Conservation (phyloP, 2,888 invertebrate species). For the Lithophane semibrunnea region DNA sequence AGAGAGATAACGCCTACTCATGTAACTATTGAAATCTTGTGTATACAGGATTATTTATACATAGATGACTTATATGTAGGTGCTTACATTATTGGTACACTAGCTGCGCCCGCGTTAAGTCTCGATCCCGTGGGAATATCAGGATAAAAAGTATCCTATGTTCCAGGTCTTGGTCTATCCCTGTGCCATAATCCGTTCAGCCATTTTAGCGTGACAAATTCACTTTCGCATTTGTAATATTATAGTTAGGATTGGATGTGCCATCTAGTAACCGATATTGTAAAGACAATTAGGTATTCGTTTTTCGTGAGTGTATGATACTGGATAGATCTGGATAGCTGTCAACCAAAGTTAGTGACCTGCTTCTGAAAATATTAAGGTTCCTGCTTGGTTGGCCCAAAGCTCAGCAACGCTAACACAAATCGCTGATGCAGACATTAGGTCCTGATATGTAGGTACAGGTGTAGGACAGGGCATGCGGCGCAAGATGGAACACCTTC, state of each 20-base stretch:
- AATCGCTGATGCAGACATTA: neutral
- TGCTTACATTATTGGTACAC: neutral
- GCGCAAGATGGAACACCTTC: neutral
- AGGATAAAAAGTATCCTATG: no score
- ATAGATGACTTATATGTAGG: neutral
- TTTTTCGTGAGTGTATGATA: neutral
- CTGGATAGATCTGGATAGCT: neutral
- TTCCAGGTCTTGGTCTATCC: no score
- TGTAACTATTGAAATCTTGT: slow-evolving; percentile 46
- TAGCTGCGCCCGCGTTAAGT: no score
- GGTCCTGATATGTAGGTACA: neutral
- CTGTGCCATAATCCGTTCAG: no score
- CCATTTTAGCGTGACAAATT: no score
- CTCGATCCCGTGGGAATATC: no score
- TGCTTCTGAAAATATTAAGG: neutral
- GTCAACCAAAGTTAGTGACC: neutral
- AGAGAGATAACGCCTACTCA: slow-evolving; percentile 70
- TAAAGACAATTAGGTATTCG: neutral
- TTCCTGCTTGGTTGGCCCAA: neutral
- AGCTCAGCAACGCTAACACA: neutral
- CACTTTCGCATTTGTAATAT: no score
- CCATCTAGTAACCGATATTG: neutral
- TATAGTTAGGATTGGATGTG: neutral
- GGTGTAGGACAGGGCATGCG: neutral
- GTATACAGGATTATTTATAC: slow-evolving; percentile 14